phyloP scores from a whole-genome alignment of 2,888 invertebrate genomes.

The Phalera bucephala region DNA sequence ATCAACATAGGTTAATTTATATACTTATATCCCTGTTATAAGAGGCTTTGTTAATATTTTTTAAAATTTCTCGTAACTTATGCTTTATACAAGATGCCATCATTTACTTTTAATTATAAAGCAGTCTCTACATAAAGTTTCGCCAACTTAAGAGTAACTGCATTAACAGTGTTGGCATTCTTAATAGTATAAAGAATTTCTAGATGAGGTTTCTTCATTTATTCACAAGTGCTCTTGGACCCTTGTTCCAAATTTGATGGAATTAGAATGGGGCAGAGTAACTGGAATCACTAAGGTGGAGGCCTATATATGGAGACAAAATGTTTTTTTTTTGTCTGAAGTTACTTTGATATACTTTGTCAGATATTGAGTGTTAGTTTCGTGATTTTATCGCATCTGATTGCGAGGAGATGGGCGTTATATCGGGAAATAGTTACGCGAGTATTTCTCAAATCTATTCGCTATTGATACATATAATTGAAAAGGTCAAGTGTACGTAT shows the following conservation, averaged over 20 bases:
- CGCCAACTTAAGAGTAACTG: slow-evolving; percentile 7
- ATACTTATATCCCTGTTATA: too few relatives aligned
- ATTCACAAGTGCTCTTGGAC: not conserved
- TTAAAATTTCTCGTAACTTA: slow-evolving; percentile 1
- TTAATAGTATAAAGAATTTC: slow-evolving; percentile 2
- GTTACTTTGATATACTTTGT: too few relatives aligned
- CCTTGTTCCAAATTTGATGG: not conserved
- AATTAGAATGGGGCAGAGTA: too few relatives aligned
- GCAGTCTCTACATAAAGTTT: slow-evolving; percentile 5
- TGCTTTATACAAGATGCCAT: not conserved
- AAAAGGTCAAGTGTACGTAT: too few relatives aligned
- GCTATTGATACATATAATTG: too few relatives aligned
- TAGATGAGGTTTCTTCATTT: slow-evolving; percentile 2
- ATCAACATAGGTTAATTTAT: too few relatives aligned
- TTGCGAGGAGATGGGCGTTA: slow-evolving; percentile 2
- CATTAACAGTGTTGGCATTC: slow-evolving; percentile 7
- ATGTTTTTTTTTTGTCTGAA: too few relatives aligned
- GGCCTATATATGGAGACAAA: too few relatives aligned
- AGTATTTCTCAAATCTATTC: not conserved
- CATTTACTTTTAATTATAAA: slow-evolving; percentile 11
- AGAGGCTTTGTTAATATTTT: too few relatives aligned
- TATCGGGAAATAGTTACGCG: not conserved
- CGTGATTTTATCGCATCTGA: slow-evolving; percentile 17
- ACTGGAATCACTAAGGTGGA: too few relatives aligned
- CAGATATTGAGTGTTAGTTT: slow-evolving; percentile 33